These are phyloP conservation scores for Sinella curviseta DNA, from an alignment of 1,140 invertebrate species.

Conservation along the genomic window DNA sequence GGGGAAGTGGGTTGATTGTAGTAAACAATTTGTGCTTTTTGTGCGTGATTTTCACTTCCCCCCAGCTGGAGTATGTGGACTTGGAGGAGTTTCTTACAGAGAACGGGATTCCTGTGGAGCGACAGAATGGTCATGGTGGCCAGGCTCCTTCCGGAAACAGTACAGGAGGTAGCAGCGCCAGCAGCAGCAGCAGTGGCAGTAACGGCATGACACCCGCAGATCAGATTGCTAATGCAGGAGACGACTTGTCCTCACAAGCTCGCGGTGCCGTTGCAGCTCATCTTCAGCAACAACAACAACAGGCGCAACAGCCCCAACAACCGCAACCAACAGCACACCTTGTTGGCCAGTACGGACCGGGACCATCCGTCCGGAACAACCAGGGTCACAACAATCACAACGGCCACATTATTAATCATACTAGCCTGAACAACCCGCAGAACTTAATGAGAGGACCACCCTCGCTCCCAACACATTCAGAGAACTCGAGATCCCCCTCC, in stretches of 20 bases:
- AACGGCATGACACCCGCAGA: not conserved
- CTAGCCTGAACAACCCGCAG: not conserved
- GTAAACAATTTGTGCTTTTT: not conserved
- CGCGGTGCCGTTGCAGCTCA: constrained; percentile 54
- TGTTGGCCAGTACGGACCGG: constrained; percentile 33
- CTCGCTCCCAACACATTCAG: not conserved
- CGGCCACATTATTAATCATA: not conserved
- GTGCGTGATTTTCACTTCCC: too few species aligned
- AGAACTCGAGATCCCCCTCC: constrained; percentile 42
- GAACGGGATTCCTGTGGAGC: constrained; percentile 82
- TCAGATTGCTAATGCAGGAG: constrained; percentile 39
- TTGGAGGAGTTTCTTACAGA: constrained; percentile 93
- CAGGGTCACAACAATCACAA: constrained; percentile 39
- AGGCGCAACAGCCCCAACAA: constrained; percentile 57
- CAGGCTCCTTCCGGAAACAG: constrained; percentile 53
- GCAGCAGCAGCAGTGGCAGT: constrained; percentile 48
- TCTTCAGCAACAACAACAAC: constrained; percentile 50
- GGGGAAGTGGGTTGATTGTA: not conserved
- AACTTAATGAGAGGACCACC: constrained; percentile 12
- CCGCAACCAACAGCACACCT: constrained; percentile 52
- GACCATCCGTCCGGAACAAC: constrained; percentile 30
- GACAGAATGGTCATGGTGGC: constrained; percentile 51
- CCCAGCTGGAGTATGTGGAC: constrained; percentile 84
- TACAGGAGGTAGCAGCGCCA: constrained; percentile 58
- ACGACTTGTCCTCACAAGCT: constrained; percentile 58